Base-by-base conservation (phyloP, 2,888 invertebrate genomes). In the Hesperia comma region DNA sequence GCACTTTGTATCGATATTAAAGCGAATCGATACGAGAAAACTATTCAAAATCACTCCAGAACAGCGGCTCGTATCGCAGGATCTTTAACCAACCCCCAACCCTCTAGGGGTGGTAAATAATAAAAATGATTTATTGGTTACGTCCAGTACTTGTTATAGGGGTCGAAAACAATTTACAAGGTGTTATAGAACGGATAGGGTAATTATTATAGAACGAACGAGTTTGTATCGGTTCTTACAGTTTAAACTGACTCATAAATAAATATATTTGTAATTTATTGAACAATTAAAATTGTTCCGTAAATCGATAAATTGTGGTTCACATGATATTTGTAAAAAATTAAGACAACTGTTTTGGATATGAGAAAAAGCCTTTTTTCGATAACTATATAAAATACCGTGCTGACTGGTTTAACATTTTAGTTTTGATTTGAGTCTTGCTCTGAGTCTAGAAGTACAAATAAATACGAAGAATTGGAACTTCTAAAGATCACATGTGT, bases 61-160 rank as follows among this genome's bases (percentile, higher is more conserved):
- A 82, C 77, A 79, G 73, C 76, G 77, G 76, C 75, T 73, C 61
- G 73, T 78, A 79, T 76, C 79, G 77, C 74, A 76, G 78, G 71
- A 85, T 81, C 79, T 85, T 84, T 73, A 81, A 84, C 86, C 86
- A 87, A 83, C 83, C 82, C 83, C 81, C 72, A 77, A 77, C 82
- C 76, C 79, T 71, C 69, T 70, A 74, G 77, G 82, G 79, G 81
- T 69, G 74, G 77, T 74, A 73, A 79, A 85, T 85, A 86, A 87
- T 88, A 91, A 90, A 90, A 89, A 90, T 91, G 90, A 92, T 92
- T 92, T 91, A 92, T 90, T 79, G 79, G 81, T 82, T 81, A 87
- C 87, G 90, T 88, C 90, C 90, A 87, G 83, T 77, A 83, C 83
- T 85, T 82, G 85, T 80, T 85, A 84, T 78, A 84, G 89, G 90